These are phyloP conservation scores for Teinopalpus imperialis DNA, from an alignment of 2,888 invertebrate species.

Conservation along the genomic window DNA sequence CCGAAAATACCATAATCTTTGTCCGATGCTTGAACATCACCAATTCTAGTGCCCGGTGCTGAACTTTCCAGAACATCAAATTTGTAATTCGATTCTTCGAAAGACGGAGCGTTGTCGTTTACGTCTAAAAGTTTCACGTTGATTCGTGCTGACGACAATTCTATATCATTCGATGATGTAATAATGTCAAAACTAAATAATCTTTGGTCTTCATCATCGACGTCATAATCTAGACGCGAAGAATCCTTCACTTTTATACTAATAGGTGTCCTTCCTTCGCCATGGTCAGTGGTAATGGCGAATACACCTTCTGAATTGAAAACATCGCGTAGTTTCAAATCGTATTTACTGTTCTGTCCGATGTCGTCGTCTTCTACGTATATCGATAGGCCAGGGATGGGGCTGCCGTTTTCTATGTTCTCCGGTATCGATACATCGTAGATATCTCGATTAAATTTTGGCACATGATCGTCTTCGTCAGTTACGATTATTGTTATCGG, in stretches of 20 bases:
- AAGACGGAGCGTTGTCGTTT: slow-evolving; percentile 90
- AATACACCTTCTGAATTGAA: slow-evolving; percentile 83
- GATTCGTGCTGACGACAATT: slow-evolving; percentile 83
- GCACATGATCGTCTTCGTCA: slow-evolving; percentile 89
- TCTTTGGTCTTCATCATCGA: slow-evolving; percentile 80
- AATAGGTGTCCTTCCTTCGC: slow-evolving; percentile 88
- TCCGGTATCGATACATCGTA: slow-evolving; percentile 89
- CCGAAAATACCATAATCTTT: slow-evolving; percentile 88
- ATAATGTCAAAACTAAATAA: slow-evolving; percentile 86
- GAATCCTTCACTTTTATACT: slow-evolving; percentile 87
- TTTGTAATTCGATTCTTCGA: slow-evolving; percentile 83
- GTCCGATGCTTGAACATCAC: slow-evolving; percentile 86
- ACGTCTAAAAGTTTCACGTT: slow-evolving; percentile 86
- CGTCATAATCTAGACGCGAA: slow-evolving; percentile 86
- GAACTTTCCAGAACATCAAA: slow-evolving; percentile 86
- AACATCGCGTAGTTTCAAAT: slow-evolving; percentile 82
- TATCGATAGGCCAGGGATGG: slow-evolving; percentile 87
- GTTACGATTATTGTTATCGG: slow-evolving; percentile 89
- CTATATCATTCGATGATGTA: slow-evolving; percentile 77
- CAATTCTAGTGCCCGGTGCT: slow-evolving; percentile 82
- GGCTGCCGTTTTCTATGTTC: slow-evolving; percentile 86
- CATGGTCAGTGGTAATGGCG: slow-evolving; percentile 84
- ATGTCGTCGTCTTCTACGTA: slow-evolving; percentile 88
- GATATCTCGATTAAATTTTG: slow-evolving; percentile 85
- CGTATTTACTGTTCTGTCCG: slow-evolving; percentile 87